Conservation (phyloP, 2,888 invertebrate species). For the Trichogramma evanescens region DNA sequence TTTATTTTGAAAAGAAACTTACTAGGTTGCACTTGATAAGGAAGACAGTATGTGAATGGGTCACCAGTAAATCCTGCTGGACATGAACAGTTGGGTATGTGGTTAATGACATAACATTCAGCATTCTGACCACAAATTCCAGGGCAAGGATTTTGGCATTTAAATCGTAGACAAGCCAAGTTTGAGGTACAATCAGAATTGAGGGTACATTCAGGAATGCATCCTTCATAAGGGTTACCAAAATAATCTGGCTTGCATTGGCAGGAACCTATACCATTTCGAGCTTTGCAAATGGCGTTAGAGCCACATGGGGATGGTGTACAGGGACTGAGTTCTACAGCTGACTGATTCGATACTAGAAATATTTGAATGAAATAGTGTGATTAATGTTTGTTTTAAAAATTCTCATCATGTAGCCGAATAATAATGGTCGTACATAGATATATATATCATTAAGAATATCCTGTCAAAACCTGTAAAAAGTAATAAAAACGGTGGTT, state of each 20-base stretch:
- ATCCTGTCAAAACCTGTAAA: no score
- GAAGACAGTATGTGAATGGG: conserved; percentile 23
- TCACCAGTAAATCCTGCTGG: conserved; percentile 38
- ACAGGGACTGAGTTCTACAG: conserved; percentile 48
- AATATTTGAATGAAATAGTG: conserved; percentile 44
- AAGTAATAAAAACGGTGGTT: no score
- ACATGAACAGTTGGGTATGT: conserved; percentile 46
- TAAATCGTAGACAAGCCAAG: conserved; percentile 65
- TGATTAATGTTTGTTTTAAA: no score
- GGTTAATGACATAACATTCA: conserved; percentile 47
- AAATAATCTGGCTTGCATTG: conserved; percentile 55
- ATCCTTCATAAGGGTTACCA: conserved; percentile 61
- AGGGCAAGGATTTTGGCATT: conserved; percentile 66
- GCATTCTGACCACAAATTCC: conserved; percentile 58
- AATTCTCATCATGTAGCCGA: no score
- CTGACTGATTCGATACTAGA: conserved; percentile 29
- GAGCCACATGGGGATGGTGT: conserved; percentile 61
- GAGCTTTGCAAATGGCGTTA: conserved; percentile 56
- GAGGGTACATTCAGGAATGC: conserved; percentile 72
- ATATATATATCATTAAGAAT: no score
- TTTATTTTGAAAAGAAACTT: no score
- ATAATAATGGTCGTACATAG: no score
- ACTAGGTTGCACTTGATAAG: no score
- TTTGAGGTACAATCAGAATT: conserved; percentile 70
- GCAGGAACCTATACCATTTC: conserved; percentile 51